Evolutionary conservation across 2,888 invertebrate genomes (phyloP), one percentile per base, ranked within the genome.

Genomic region (Synanthedon andrenaeformis): DNA sequence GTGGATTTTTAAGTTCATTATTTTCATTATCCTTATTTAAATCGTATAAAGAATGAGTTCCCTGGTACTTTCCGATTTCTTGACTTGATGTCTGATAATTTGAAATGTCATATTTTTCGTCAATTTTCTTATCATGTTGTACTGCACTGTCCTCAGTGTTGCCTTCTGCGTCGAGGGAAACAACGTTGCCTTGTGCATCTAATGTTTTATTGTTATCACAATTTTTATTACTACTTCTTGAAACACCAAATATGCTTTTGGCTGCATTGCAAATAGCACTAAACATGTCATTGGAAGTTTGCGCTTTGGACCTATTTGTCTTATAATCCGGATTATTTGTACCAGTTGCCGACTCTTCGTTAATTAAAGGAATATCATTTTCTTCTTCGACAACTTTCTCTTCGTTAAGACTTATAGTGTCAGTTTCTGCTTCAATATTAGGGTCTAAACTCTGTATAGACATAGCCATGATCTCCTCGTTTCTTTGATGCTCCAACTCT

Each of bases 21-120:
- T 80, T 81, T 53, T 84, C 77, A 41, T 58, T 65, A 55, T 82
- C 82, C 10, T 6, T 35, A 35, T 35, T 10, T 10, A 35, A 35
- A 6, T 35, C 8, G 35, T 35, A 35, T 35, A 10, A 35, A 3
- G 35, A 35, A 0, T 58, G 69, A 57, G 77, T 72, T 3, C 82
- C 87, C 52, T 85, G 81, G 67, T 89, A 89, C 53, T 88, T 78
- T 1, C 77, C 63, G 2, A 84, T 84, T 59, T 82, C 83, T 56
- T 85, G 78, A 61, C 82, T 87, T 52, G 74, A 79, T 57, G 74
- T 69, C 8, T 78, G 62, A 61, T 72, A 88, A 53, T 75, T 69
- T 55, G 72, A 53, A 59, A 83, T 82, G 57, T 82, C 80, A 41
- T 66, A 66, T 0, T 57, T 58, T 6, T 67, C 59, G 45, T 82